These are phyloP conservation scores for Trinorchestia longiramus DNA, from an alignment of 1,140 invertebrate species.

Conservation along the genomic window DNA sequence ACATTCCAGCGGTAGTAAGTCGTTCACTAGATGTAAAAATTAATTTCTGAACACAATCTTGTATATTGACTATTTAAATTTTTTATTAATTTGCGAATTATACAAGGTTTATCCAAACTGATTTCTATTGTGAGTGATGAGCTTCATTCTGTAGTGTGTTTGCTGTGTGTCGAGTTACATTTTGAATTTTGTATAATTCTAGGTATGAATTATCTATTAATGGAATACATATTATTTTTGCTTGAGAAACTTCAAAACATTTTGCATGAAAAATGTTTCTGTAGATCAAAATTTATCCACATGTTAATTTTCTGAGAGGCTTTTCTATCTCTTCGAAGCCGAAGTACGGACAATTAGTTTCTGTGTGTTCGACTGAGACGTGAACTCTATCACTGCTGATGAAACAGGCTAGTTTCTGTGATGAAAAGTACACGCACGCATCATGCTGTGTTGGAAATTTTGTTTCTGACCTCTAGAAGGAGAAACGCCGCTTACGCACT, in stretches of 20 bases:
- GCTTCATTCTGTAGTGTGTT: background rate
- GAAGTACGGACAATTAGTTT: background rate
- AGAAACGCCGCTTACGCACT: background rate
- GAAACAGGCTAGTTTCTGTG: background rate
- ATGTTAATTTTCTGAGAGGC: background rate
- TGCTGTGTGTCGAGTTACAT: background rate
- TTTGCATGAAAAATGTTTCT: background rate
- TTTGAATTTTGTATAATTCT: background rate
- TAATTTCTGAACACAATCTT: background rate
- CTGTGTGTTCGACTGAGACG: background rate
- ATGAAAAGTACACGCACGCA: too few relatives aligned
- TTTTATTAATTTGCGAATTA: background rate
- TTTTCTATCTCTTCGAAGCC: background rate
- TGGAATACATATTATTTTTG: background rate
- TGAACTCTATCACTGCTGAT: background rate
- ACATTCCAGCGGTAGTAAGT: background rate
- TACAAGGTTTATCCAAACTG: background rate
- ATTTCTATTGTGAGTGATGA: background rate
- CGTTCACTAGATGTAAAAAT: too few relatives aligned
- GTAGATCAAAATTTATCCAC: background rate
- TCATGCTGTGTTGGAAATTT: background rate
- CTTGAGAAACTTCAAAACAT: background rate
- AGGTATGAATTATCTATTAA: background rate
- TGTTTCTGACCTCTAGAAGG: background rate
- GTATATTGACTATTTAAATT: background rate